Percentiles rank a stretch among this genome's conserved stretches.
These are phyloP conservation scores for pig (Sus scrofa) DNA, from an alignment of 2,113 vertebrate species.

Conservation along the genomic window DNA sequence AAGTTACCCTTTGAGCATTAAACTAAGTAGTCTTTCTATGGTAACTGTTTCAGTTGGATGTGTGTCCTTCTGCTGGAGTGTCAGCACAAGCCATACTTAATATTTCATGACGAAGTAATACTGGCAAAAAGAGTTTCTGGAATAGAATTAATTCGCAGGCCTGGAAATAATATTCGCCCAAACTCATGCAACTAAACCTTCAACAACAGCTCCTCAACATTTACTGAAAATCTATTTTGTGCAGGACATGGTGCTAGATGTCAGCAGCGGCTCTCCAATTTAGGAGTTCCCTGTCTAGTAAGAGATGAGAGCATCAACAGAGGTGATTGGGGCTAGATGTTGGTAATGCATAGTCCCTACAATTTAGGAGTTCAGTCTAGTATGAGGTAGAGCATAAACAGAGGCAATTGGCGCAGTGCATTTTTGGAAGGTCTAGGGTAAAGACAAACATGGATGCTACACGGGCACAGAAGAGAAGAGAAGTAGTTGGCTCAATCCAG, in stretches of 20 bases:
- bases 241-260: neutral
- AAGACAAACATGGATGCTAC: neutral
- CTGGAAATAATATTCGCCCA: conserved; percentile 30
- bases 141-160: conserved; percentile 24
- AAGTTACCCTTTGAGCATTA: conserved; percentile 17
- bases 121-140: neutral
- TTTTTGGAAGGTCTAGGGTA: neutral
- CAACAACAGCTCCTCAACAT: neutral
- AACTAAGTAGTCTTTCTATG: neutral
- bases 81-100: neutral
- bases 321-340: neutral
- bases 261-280: neutral
- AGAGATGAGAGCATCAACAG: neutral
- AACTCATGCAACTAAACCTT: conserved; percentile 17
- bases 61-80: neutral
- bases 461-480: neutral
- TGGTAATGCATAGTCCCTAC: neutral
- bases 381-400: neutral
- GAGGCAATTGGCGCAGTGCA: neutral
- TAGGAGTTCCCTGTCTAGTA: neutral
- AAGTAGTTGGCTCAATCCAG: neutral
- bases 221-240: neutral
- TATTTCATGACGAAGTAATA: conserved; percentile 28
- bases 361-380: neutral
- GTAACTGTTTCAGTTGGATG: neutral